Evolutionary conservation across 2,113 vertebrate genomes (phyloP), one percentile per base, ranked within the genome.

Genomic region (Glaucomys volans): DNA sequence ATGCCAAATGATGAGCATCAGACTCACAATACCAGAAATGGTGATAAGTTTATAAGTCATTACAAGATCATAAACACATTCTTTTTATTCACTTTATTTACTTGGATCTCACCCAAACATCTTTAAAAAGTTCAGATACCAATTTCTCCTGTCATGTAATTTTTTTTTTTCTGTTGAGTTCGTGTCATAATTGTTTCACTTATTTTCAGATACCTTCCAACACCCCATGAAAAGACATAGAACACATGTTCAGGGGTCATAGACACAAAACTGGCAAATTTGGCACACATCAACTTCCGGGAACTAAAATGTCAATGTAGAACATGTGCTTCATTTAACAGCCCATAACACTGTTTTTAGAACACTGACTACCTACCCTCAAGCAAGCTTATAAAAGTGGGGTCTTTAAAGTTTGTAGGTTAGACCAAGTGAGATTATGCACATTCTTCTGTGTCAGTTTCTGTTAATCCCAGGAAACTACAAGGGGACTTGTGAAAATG

Each of bases 281-380:
- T 98, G 97, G 97, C 97, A 97, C 95, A 97, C 94, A 81, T 75
- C 97, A 88, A 97, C 96, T 98, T 98, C 97, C 95, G 97, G 96
- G 96, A 98, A 97, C 92, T 95, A 96, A 98, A 98, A 98, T 97
- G 97, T 97, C 97, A 97, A 37, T 96, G 97, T 85, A 97, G 97
- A 98, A 97, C 94, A 97, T 96, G 96, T 97, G 95, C 97, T 98
- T 97, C 98, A 97, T 95, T 98, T 98, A 98, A 98, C 96, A 98
- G 98, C 96, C 97, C 95, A 72, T 98, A 98, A 96, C 95, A 85
- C 89, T 98, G 96, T 96, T 98, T 98, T 98, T 96, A 57, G 90
- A 98, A 97, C 90, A 97, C 47, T 97, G 95, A 96, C 97, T 97
- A 97, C 91, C 96, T 97, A 96, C 91, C 85, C 95, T 52, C 93